Conservation (phyloP, 1,140 invertebrate species). For the Penaeus vannamei region DNA sequence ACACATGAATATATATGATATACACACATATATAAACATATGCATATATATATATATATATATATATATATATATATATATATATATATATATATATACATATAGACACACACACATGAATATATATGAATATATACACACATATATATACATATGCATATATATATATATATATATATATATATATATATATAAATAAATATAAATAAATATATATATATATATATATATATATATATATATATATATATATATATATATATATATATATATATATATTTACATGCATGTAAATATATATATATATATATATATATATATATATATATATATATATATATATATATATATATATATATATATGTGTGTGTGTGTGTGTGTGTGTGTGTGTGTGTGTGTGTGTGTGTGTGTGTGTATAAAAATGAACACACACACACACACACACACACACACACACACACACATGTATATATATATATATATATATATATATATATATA, state of each 20-base stretch:
- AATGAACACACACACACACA: neutral
- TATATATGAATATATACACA: too few relatives aligned
- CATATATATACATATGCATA: too few relatives aligned
- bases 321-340: neutral
- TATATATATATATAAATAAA: too few relatives aligned
- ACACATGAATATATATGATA: too few relatives aligned
- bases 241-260: too few relatives aligned
- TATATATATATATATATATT: conserved; percentile 31
- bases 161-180: too few relatives aligned
- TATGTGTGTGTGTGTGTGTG: conserved; percentile 27
- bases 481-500: neutral
- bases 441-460: conserved; percentile 28
- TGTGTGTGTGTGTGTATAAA: too few relatives aligned
- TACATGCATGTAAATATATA: neutral
- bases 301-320: neutral
- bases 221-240: neutral
- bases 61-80: too few relatives aligned
- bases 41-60: too few relatives aligned
- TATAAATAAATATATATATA: neutral
- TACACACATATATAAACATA: too few relatives aligned
- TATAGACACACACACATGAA: too few relatives aligned
- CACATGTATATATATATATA: conserved; percentile 33
- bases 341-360: conserved; percentile 47
- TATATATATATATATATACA: too few relatives aligned
- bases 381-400: neutral